Percentiles rank a stretch among this genome's conserved stretches.
These are phyloP conservation scores for Hyles euphorbiae DNA, from an alignment of 1,140 invertebrate genomes.

Conservation along the genomic window DNA sequence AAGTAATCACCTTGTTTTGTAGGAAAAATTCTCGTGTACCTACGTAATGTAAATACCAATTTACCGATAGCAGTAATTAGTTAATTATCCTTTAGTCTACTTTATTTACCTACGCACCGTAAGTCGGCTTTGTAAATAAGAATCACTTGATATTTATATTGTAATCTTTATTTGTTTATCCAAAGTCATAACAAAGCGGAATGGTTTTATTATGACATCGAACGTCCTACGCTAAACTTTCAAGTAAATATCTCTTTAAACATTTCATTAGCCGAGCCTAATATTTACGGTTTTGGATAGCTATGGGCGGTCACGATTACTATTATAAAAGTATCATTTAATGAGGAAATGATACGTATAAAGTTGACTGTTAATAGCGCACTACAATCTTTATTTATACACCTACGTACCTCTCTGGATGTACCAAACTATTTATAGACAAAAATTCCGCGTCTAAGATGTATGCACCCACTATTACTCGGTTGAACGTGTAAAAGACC, in stretches of 20 bases:
- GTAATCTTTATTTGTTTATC: constrained; percentile 13
- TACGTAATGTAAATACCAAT: neutral
- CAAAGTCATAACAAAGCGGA: constrained; percentile 20
- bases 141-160: no score
- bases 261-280: constrained; percentile 27
- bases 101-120: no score
- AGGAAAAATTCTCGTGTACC: constrained; percentile 2
- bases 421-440: no score
- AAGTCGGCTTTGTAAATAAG: no score
- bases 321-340: constrained; percentile 28
- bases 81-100: constrained; percentile 2
- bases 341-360: constrained; percentile 29
- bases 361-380: constrained; percentile 14
- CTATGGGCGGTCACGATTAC: constrained; percentile 36
- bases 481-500: constrained; percentile 19
- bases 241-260: constrained; percentile 28
- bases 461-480: no score
- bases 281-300: constrained; percentile 36
- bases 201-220: constrained; percentile 41
- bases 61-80: neutral
- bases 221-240: constrained; percentile 39
- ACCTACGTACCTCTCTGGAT: constrained; percentile 6
- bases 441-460: no score
- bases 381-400: constrained; percentile 16
- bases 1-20: constrained; percentile 10